phyloP scores from a whole-genome alignment of 2,797 vertebrate genomes.

The Nyctalus aviator region DNA sequence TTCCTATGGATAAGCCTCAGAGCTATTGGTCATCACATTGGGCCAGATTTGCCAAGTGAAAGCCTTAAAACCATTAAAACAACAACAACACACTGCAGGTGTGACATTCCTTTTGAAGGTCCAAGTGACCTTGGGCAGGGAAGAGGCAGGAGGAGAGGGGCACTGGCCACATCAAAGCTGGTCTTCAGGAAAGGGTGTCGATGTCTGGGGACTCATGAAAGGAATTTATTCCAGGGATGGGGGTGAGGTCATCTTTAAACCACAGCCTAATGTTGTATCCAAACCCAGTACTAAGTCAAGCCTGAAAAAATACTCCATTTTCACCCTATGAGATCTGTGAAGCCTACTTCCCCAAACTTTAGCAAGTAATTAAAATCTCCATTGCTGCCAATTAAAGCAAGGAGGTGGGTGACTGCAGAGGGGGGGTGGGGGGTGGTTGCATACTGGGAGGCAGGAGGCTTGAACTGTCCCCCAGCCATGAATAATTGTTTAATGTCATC shows the following conservation, averaged over 20 bases:
- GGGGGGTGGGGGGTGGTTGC: neutral
- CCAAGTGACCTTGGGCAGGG: neutral
- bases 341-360: neutral
- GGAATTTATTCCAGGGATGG: neutral
- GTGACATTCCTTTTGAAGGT: neutral
- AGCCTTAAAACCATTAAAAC: neutral
- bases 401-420: too few species aligned
- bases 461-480: neutral
- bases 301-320: neutral
- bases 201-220: neutral
- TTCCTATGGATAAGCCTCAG: neutral
- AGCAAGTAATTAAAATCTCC: neutral
- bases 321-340: neutral
- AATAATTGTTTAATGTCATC: neutral
- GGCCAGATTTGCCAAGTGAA: neutral
- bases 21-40: neutral
- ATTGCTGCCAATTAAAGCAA: neutral
- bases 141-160: neutral
- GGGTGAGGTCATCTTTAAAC: neutral
- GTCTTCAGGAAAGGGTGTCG: neutral
- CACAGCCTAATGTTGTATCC: neutral
- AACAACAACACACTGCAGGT: neutral
- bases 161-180: neutral
- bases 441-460: neutral
- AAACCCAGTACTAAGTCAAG: constrained; percentile 27